phyloP scores from a whole-genome alignment of 2,888 invertebrate species.

The Ophion costatus region DNA sequence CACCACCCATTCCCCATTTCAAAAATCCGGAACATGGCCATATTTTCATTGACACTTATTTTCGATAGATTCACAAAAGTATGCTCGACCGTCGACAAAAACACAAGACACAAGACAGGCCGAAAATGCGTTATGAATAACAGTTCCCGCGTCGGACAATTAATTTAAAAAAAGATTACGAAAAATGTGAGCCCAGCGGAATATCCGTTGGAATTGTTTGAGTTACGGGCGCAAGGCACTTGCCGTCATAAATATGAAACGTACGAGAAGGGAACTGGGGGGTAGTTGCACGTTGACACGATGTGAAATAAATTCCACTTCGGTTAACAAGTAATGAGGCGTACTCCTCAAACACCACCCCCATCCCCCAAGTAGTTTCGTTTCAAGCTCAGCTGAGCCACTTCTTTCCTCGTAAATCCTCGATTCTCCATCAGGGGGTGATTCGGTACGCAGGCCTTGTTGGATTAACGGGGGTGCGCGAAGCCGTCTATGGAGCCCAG shows the following conservation, averaged over 20 bases:
- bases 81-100: no score
- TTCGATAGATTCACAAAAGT: no score
- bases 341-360: conserved; percentile 29
- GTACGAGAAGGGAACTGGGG: conserved; percentile 11
- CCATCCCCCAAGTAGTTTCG: conserved; percentile 60
- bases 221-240: not conserved
- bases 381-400: conserved; percentile 63
- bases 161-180: not conserved
- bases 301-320: conserved; percentile 66
- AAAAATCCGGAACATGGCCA: no score
- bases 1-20: no score
- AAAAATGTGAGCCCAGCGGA: not conserved
- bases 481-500: not conserved
- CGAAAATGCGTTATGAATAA: not conserved
- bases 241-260: not conserved
- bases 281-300: conserved; percentile 29
- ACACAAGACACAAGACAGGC: not conserved
- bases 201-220: not conserved
- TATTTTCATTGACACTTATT: no score
- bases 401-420: conserved; percentile 65
- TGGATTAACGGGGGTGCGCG: not conserved
- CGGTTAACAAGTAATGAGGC: conserved; percentile 69
- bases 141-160: not conserved
- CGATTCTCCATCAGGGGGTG: conserved; percentile 11
- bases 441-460: conserved; percentile 1